Percentiles rank a stretch among this genome's conserved stretches.
Evolutionary conservation across 2,888 invertebrate species (phyloP).

Genomic region (Mimumesa dahlbomi): DNA sequence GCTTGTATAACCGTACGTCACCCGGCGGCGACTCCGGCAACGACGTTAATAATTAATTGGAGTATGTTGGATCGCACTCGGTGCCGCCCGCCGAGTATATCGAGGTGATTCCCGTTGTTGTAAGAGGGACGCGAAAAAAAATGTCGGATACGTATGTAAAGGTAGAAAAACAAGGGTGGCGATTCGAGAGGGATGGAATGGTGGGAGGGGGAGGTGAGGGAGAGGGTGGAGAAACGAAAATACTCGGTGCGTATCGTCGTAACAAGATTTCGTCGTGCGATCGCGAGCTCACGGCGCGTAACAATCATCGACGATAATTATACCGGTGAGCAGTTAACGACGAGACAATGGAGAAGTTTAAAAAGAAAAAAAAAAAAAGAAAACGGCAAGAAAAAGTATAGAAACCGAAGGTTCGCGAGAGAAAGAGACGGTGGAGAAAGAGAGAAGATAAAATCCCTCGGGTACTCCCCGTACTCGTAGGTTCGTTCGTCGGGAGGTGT

Average conservation of each 20-base stretch:
- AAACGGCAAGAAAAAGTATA: neutral
- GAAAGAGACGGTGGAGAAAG: neutral
- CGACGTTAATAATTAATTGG: slow-evolving; percentile 68
- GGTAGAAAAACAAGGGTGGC: too few species aligned
- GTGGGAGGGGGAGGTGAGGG: too few species aligned
- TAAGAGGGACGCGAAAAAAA: too few species aligned
- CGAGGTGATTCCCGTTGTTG: too few species aligned
- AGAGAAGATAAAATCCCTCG: slow-evolving; percentile 42
- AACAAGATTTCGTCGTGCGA: too few species aligned
- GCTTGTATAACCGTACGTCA: slow-evolving; percentile 68
- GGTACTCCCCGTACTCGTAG: slow-evolving; percentile 18
- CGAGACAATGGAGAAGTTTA: neutral
- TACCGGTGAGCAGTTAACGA: too few species aligned
- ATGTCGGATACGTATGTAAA: too few species aligned
- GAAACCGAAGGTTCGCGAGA: neutral
- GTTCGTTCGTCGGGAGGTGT: slow-evolving; percentile 48
- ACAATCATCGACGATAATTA: too few species aligned
- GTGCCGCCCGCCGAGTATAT: neutral
- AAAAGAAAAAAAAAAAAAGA: slow-evolving; percentile 7
- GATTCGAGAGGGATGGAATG: too few species aligned
- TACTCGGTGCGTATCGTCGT: too few species aligned
- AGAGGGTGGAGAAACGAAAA: too few species aligned
- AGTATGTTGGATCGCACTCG: slow-evolving; percentile 5
- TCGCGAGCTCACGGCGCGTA: too few species aligned
- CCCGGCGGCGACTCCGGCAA: slow-evolving; percentile 56